phyloP scores from a whole-genome alignment of 2,888 invertebrate species.

The Diaphora mendica region DNA sequence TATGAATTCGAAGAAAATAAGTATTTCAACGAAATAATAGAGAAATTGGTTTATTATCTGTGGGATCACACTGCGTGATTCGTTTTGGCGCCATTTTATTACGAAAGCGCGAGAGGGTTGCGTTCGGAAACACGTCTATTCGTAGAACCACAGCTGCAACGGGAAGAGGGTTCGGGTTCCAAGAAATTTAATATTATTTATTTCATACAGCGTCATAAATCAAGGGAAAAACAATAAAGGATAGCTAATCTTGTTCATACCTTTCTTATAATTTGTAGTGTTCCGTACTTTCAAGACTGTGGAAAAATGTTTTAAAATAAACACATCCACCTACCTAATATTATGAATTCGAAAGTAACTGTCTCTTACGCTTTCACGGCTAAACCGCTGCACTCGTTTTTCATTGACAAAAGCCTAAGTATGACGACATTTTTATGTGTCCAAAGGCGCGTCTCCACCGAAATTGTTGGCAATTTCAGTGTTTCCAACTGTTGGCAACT shows the following conservation, averaged over 20 bases:
- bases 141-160: constrained; percentile 67
- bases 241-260: not conserved
- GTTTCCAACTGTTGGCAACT: too few relatives aligned
- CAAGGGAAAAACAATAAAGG: not conserved
- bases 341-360: too few relatives aligned
- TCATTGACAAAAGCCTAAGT: not conserved
- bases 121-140: constrained; percentile 52
- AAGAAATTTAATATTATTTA: constrained; percentile 58
- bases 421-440: not conserved
- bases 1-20: constrained; percentile 44
- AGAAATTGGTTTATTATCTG: constrained; percentile 53
- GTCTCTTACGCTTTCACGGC: too few relatives aligned
- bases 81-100: constrained; percentile 45
- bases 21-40: constrained; percentile 38
- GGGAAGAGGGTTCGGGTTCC: constrained; percentile 56
- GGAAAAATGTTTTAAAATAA: not conserved
- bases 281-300: not conserved
- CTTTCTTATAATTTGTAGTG: not conserved
- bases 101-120: constrained; percentile 49
- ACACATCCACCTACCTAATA: too few relatives aligned
- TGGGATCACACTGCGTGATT: constrained; percentile 39
- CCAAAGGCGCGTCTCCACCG: too few relatives aligned
- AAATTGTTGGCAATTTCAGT: too few relatives aligned
- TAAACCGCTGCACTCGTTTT: not conserved
- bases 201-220: constrained; percentile 32